Base-by-base conservation (phyloP, 1,140 invertebrate species). In the Zaprionus tsacasi region DNA sequence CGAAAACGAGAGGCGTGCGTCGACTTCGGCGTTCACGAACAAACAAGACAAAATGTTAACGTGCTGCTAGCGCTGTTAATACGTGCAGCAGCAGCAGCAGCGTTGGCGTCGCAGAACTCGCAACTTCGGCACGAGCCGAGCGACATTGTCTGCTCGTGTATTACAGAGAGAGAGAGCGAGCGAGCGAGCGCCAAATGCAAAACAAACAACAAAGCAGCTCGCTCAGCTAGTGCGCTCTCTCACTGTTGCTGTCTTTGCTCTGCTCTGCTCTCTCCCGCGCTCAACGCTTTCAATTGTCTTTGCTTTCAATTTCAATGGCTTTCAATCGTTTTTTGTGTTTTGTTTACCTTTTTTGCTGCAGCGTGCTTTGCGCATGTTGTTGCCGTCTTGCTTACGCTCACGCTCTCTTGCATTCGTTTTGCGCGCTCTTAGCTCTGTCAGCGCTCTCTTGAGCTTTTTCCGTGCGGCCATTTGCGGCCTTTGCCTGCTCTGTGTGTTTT, bases 1-100 rank as follows among this genome's bases (percentile, higher is more conserved):
- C 83, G 80, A 83, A 77, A 78, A 75, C 77, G 83, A 76, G 61
- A 69, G 64, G 72, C 83, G 80, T 88, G 79, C 82, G 80, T 82
- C 83, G 78, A 74, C 81, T 65, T 86, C 81, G 72, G 72, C 81
- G 81, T 77, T 83, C 78, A 77, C 81, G 81, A 76, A 78, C 74
- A 72, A 76, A 76, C 73, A 79, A 74, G 66, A 70, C 40, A 36
- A 15, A 65, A 75, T 72, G 68, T 65, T 76, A 61, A 38, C 48
- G 13, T 36, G 21, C 33, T 55, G 13, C 68, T 35, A 64, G 25
- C 61, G 35, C 71, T 69, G 70, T 75, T 70, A 70, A 74, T 21
- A 21, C 66, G 17, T 50, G 58, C 69, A 54, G n/a, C 17, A 25
- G 45, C 21, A 12, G 8, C 63, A 54, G 35, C 45, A 21, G 21